Evolutionary conservation across 2,113 vertebrate species (phyloP).

Genomic region (Elephantulus edwardii): DNA sequence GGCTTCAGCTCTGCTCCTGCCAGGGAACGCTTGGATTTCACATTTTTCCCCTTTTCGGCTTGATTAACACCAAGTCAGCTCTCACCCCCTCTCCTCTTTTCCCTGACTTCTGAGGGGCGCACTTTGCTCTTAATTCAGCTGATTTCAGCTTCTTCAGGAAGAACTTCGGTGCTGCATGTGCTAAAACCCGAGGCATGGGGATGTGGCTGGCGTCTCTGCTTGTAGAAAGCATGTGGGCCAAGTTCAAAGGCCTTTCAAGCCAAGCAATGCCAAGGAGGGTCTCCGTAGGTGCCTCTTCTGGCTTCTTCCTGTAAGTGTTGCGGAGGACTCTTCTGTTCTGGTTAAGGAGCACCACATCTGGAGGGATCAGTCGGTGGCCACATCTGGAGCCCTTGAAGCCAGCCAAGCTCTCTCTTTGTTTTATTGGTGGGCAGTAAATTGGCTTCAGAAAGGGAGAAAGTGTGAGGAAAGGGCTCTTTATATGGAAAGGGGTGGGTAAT

Average conservation of each 20-base stretch:
- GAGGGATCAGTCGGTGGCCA: background rate
- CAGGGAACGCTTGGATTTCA: background rate
- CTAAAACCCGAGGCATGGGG: background rate
- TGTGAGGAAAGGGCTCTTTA: background rate
- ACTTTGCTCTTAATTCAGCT: background rate
- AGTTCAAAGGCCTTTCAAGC: background rate
- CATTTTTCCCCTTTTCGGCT: background rate
- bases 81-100: too few species aligned
- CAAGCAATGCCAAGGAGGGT: background rate
- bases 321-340: background rate
- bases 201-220: background rate
- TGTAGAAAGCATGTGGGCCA: background rate
- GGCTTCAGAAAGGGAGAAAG: background rate
- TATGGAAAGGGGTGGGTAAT: background rate
- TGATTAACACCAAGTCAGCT: background rate
- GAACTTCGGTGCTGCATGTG: background rate
- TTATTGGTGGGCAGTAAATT: background rate
- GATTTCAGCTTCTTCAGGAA: conserved; percentile 18
- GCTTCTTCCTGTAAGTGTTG: background rate
- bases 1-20: background rate
- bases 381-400: conserved; percentile 21
- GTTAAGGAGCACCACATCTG: background rate
- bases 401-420: background rate
- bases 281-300: background rate
- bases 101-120: background rate